Conservation (phyloP, 2,113 vertebrate genomes). For the Zonotrichia leucophrys region DNA sequence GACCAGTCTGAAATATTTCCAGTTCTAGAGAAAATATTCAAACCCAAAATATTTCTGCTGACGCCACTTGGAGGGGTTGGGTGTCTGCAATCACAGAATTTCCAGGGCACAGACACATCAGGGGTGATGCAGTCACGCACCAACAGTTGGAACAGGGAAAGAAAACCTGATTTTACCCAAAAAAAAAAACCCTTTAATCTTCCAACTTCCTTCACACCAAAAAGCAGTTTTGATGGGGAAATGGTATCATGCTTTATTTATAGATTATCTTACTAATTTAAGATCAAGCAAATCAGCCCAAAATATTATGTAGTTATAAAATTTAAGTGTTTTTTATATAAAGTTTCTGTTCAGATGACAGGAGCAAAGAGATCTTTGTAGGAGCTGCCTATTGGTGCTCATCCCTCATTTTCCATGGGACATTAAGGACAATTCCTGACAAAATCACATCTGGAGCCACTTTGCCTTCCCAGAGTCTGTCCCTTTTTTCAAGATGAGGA, state of each 20-base stretch:
- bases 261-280: not conserved
- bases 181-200: not conserved
- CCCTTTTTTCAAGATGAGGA: not conserved
- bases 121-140: not conserved
- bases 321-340: not conserved
- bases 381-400: not conserved
- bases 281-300: not conserved
- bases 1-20: not conserved
- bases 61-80: not conserved
- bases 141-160: not conserved
- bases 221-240: not conserved
- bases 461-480: not conserved
- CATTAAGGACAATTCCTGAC: not conserved
- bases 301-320: not conserved
- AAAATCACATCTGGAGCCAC: not conserved
- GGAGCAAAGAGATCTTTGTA: not conserved
- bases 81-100: not conserved
- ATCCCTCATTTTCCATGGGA: not conserved
- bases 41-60: conserved; percentile 29
- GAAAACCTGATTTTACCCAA: not conserved
- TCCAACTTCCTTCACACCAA: not conserved
- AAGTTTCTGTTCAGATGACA: not conserved
- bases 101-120: not conserved
- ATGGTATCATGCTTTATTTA: not conserved
- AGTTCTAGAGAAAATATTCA: not conserved